Base-by-base conservation (phyloP, 2,888 invertebrate genomes). In the Drosophila aldrichi region DNA sequence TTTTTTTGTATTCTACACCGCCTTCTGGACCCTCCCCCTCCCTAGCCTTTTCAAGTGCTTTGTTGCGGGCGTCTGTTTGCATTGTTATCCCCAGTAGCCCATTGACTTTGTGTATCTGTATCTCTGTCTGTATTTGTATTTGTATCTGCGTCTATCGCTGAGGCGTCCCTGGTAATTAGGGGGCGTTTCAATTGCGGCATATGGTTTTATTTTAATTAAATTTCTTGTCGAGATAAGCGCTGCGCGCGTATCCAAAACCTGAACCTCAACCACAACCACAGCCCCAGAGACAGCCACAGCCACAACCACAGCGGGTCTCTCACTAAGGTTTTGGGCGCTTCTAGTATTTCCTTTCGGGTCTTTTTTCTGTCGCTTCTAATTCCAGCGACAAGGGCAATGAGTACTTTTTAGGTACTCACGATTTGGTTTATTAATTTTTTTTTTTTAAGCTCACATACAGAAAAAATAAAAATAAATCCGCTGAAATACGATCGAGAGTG, bases 121-220 rank as follows among this genome's bases (percentile, higher is more conserved):
- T 41, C 41, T 68, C 66, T 61, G 46, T 59, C 48, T 57, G 38
- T 64, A 32, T 36, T n/a, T 36, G 46, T 58, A 22, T 22, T 22
- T 22, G 68, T 61, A 49, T 58, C 46, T 58, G 41, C 20, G 25
- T 55, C 59, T 46, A 36, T 61, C 54, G 62, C 36, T 51, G 29
- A 43, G 64, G 59, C 43, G 40, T 20, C 34, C 18, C 59, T 52
- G 48, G 70, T 77, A 81, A 86, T 81, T 86, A 81, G 72, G 66
- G 85, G 83, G 83, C 83, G 83, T 83, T 73, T 70, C 77, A 72
- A 74, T 82, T 76, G 67, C 70, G 69, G 81, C 88, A 86, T 83
- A 78, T 86, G 88, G 79, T 75, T 77, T 70, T 70, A 55, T 66
- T 82, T 83, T 88, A 88, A 86, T 88, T 85, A 83, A 78, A 88